These are phyloP conservation scores for Morpho achilles DNA, from an alignment of 2,888 invertebrate genomes.

Conservation along the genomic window DNA sequence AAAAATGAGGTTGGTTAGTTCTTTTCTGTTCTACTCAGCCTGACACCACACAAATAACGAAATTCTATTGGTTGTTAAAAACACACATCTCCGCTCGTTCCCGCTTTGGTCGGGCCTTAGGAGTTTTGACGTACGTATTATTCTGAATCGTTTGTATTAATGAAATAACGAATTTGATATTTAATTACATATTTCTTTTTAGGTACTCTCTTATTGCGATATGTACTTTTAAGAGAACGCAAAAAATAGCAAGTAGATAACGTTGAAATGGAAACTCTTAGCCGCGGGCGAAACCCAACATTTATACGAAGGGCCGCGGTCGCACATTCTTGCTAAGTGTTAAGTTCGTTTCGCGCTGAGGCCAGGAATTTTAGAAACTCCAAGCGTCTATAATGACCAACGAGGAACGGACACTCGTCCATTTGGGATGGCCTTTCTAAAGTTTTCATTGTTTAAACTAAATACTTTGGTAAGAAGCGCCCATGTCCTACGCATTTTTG, in stretches of 20 bases:
- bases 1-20: too few relatives aligned
- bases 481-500: too few relatives aligned
- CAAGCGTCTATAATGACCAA: constrained; percentile 39
- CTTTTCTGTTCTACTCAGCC: too few relatives aligned
- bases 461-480: background rate
- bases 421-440: constrained; percentile 12
- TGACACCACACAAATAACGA: too few relatives aligned
- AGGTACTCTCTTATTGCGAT: too few relatives aligned
- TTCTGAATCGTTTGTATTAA: too few relatives aligned
- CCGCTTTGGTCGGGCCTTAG: too few relatives aligned
- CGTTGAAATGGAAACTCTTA: constrained; percentile 2
- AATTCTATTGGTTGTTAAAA: too few relatives aligned
- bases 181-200: too few relatives aligned
- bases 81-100: too few relatives aligned
- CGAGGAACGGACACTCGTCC: constrained; percentile 34
- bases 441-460: constrained; percentile 5
- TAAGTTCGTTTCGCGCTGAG: constrained; percentile 50
- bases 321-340: constrained; percentile 52
- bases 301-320: constrained; percentile 31
- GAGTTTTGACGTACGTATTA: too few relatives aligned
- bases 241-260: background rate
- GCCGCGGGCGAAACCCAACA: constrained; percentile 11
- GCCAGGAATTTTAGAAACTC: constrained; percentile 35
- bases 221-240: background rate
- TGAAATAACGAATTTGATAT: too few relatives aligned